Percentiles rank a stretch among this genome's conserved stretches.
These are phyloP conservation scores for Conchocele bisecta DNA, from an alignment of 2,888 invertebrate genomes.

Conservation along the genomic window DNA sequence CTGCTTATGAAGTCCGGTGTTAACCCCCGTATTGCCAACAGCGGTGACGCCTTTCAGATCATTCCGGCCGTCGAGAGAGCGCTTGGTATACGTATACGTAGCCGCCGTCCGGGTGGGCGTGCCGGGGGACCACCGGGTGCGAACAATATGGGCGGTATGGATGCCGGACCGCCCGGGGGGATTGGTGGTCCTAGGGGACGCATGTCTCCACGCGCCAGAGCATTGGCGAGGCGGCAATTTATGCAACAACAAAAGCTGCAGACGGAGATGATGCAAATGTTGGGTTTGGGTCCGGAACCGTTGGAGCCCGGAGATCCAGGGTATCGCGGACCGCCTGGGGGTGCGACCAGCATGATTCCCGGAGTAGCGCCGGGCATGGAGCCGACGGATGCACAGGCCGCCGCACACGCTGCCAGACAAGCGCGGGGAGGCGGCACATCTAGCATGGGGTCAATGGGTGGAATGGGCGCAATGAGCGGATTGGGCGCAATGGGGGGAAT, in stretches of 20 bases:
- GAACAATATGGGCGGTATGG: neutral
- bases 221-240: conserved; percentile 35
- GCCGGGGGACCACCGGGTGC: neutral
- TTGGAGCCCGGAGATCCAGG: conserved; percentile 57
- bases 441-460: conserved; percentile 10
- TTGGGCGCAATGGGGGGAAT: neutral
- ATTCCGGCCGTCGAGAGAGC: conserved; percentile 51
- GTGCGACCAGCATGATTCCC: neutral
- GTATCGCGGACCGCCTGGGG: conserved; percentile 38
- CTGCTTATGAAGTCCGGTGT: conserved; percentile 54
- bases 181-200: neutral
- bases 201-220: conserved; percentile 7
- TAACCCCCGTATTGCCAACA: conserved; percentile 52
- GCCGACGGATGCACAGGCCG: neutral
- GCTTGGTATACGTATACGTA: conserved; percentile 37
- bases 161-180: neutral
- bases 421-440: neutral
- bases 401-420: neutral
- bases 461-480: neutral
- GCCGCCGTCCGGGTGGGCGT: neutral
- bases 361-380: neutral
- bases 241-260: conserved; percentile 52
- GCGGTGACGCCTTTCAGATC: conserved; percentile 46
- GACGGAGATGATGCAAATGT: conserved; percentile 45
- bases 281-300: conserved; percentile 55